Conservation (phyloP, 2,113 vertebrate genomes). For the Fregetta grallaria region DNA sequence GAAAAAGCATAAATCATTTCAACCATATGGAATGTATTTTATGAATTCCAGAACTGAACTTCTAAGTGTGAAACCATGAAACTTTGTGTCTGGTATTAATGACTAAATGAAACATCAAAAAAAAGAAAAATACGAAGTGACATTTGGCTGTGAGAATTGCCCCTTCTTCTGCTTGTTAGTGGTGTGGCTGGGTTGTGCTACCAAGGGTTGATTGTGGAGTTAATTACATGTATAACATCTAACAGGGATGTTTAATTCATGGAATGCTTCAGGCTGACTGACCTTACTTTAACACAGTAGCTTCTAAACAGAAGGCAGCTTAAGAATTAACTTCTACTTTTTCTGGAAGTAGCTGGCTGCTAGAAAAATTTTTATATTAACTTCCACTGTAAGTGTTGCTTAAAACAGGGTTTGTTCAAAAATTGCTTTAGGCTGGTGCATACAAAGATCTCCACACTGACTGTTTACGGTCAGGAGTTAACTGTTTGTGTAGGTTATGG, state of each 20-base stretch:
- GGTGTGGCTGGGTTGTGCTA: neutral
- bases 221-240: rapidly evolving
- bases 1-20: neutral
- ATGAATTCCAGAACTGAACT: neutral
- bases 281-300: neutral
- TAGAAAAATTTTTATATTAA: neutral
- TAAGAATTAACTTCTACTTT: neutral
- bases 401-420: neutral
- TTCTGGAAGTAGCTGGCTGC: neutral
- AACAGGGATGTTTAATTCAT: neutral
- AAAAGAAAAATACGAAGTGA: neutral
- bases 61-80: neutral
- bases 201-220: neutral
- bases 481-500: neutral
- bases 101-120: neutral
- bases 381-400: neutral
- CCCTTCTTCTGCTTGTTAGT: neutral
- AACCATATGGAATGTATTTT: neutral
- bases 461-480: neutral
- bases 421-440: neutral
- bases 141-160: neutral
- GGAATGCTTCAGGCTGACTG: neutral
- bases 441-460: neutral
- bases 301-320: neutral
- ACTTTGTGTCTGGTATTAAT: neutral